These are phyloP conservation scores for Apis mellifera DNA, from an alignment of 1,140 invertebrate genomes.

Conservation along the genomic window Amel_HAv3.1 CM009936.2:12970501-12971000, in stretches of 20 bases:
- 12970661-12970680: background rate
- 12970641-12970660: background rate
- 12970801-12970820: slow-evolving; percentile 69
- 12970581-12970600: slow-evolving; percentile 29
- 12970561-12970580: slow-evolving; percentile 40
- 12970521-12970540: slow-evolving; percentile 39
- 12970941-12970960: slow-evolving; percentile 18
- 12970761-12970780: slow-evolving; percentile 55
- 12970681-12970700: slow-evolving; percentile 28
- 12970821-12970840: slow-evolving; percentile 69
- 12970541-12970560: slow-evolving; percentile 12
- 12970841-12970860: slow-evolving; percentile 64
- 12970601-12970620: slow-evolving; percentile 17
- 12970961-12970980: slow-evolving; percentile 25
- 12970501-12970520: slow-evolving; percentile 15
- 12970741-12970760: slow-evolving; percentile 28
- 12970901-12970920: slow-evolving; percentile 19
- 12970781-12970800: slow-evolving; percentile 64
- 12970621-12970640: background rate
- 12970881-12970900: slow-evolving; percentile 41
- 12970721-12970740: slow-evolving; percentile 29
- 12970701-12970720: slow-evolving; percentile 46
- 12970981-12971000: slow-evolving; percentile 43
- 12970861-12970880: slow-evolving; percentile 62
- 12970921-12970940: slow-evolving; percentile 25